Percentiles rank a stretch among this genome's conserved stretches.
Conservation (phyloP, 2,113 vertebrate species). For the Crotalus horridus region DNA sequence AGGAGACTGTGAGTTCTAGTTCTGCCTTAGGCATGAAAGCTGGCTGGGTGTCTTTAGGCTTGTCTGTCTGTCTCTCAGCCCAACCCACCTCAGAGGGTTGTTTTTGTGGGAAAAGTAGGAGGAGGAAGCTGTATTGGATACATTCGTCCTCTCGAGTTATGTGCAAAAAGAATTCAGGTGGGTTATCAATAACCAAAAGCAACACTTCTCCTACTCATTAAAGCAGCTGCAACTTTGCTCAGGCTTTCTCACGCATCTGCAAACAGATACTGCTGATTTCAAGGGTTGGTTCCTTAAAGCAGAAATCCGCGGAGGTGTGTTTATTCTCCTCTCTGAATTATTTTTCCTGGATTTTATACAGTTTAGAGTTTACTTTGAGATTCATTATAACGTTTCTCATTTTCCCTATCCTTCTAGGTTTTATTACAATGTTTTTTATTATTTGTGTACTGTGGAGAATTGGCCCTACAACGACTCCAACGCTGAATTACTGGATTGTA, state of each 20-base stretch:
- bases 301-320: background rate
- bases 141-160: background rate
- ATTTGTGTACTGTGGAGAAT: constrained; percentile 85
- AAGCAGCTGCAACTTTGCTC: background rate
- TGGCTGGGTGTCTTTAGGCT: too few species aligned
- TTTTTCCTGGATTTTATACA: background rate
- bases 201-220: background rate
- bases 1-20: too few species aligned
- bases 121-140: too few species aligned
- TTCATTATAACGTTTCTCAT: background rate
- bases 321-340: background rate
- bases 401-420: constrained; percentile 61
- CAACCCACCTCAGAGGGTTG: too few species aligned
- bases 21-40: too few species aligned
- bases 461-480: constrained; percentile 20
- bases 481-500: background rate
- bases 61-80: background rate
- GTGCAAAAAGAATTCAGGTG: background rate
- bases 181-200: too few species aligned
- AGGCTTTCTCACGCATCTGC: background rate
- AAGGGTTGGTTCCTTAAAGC: background rate
- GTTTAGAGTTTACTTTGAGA: background rate
- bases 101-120: too few species aligned
- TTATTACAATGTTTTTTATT: constrained; percentile 90
- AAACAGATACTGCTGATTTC: background rate